phyloP scores from a whole-genome alignment of 2,797 vertebrate species.

The Cheirogaleus major region DNA sequence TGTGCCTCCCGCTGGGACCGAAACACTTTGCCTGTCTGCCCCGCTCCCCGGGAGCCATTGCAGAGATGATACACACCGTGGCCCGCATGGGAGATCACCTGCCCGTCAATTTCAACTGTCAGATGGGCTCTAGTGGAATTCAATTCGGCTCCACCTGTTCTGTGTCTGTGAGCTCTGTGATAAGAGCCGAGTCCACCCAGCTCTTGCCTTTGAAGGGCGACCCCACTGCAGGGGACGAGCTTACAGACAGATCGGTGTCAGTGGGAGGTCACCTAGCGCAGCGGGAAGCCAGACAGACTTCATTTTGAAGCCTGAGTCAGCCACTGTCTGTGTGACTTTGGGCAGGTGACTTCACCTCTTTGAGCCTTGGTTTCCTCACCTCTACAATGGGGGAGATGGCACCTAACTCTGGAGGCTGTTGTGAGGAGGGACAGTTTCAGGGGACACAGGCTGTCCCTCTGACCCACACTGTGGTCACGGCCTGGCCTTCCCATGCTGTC shows the following conservation, averaged over 20 bases:
- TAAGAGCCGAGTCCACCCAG: background rate
- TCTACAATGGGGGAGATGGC: background rate
- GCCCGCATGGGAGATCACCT: background rate
- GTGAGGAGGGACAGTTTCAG: background rate
- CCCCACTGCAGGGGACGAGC: background rate
- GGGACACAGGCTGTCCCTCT: background rate
- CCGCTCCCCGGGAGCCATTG: background rate
- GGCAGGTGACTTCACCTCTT: background rate
- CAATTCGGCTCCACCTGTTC: background rate
- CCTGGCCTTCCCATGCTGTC: background rate
- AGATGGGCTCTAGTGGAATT: background rate
- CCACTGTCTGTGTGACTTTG: background rate
- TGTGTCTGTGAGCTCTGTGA: background rate
- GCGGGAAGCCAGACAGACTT: background rate
- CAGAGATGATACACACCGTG: background rate
- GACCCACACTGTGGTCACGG: background rate
- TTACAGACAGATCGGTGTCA: background rate
- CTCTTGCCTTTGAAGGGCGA: background rate
- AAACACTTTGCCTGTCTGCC: slow-evolving; percentile 28
- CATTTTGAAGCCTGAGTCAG: background rate
- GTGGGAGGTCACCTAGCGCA: accelerated
- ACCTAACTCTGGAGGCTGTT: background rate
- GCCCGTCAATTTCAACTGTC: slow-evolving; percentile 35
- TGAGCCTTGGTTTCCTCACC: background rate
- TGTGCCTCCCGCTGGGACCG: slow-evolving; percentile 17